Conservation (phyloP, 2,888 invertebrate genomes). For the Craniophora ligustri region DNA sequence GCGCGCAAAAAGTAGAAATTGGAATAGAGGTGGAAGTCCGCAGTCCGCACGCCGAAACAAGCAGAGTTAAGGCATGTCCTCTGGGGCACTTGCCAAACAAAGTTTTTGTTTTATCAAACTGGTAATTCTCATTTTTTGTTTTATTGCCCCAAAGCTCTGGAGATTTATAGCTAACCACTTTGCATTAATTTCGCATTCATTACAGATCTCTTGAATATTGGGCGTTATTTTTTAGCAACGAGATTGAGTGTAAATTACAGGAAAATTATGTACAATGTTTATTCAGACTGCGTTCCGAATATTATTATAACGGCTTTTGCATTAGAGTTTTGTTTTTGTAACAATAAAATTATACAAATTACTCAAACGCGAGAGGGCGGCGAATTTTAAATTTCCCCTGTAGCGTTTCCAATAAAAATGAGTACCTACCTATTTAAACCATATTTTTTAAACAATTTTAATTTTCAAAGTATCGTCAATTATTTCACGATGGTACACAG, state of each 20-base stretch:
- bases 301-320: conserved; percentile 39
- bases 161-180: conserved; percentile 85
- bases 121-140: conserved; percentile 86
- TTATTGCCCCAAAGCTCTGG: conserved; percentile 80
- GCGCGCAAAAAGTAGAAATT: conserved; percentile 67
- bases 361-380: conserved; percentile 14
- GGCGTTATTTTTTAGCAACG: conserved; percentile 67
- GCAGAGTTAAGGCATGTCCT: conserved; percentile 68
- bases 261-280: conserved; percentile 60
- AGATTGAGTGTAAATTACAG: conserved; percentile 72
- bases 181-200: conserved; percentile 87
- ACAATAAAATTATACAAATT: conserved; percentile 45
- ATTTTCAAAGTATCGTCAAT: conserved; percentile 11
- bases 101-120: conserved; percentile 86
- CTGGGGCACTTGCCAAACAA: conserved; percentile 80
- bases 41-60: conserved; percentile 54
- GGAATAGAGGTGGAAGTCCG: conserved; percentile 63
- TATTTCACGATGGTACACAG: no score
- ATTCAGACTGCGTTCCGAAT: conserved; percentile 50
- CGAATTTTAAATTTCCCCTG: conserved; percentile 28
- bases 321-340: conserved; percentile 33
- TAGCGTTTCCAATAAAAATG: conserved; percentile 14
- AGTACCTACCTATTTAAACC: conserved; percentile 3
- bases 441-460: no score
- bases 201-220: conserved; percentile 79